These are phyloP conservation scores for Furcifer pardalis DNA, from an alignment of 2,797 vertebrate species.

Conservation along the genomic window DNA sequence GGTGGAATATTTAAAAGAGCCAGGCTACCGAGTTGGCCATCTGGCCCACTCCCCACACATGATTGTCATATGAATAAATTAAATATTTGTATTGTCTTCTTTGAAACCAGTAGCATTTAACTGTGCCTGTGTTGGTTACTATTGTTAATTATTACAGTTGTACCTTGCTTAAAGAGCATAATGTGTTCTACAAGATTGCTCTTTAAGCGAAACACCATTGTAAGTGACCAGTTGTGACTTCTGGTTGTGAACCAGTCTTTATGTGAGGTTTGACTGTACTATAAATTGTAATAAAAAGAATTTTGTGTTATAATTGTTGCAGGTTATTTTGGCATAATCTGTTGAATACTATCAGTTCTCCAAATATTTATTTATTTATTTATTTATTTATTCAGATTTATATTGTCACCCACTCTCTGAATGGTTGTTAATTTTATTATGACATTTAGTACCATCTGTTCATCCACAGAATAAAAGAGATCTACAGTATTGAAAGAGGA, in stretches of 20 bases:
- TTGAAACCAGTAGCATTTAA: neutral
- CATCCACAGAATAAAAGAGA: constrained; percentile 87
- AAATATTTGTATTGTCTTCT: neutral
- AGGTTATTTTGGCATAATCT: neutral
- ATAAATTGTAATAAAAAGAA: neutral
- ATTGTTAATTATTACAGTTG: neutral
- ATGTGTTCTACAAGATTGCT: too few species aligned
- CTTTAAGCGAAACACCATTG: too few species aligned
- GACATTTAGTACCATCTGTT: constrained; percentile 34
- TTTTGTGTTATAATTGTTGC: neutral
- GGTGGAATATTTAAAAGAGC: too few species aligned
- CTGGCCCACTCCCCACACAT: too few species aligned
- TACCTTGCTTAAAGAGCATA: too few species aligned
- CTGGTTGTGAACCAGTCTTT: too few species aligned
- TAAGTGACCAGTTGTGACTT: too few species aligned
- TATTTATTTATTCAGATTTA: too few species aligned
- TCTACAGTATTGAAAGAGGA: constrained; percentile 83
- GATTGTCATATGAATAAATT: neutral
- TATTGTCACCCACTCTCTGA: too few species aligned
- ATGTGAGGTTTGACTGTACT: too few species aligned
- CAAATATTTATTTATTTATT: too few species aligned
- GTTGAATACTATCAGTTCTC: neutral
- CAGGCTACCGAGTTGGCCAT: too few species aligned
- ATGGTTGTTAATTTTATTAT: constrained; percentile 19
- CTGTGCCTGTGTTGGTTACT: neutral